Evolutionary conservation across 2,113 vertebrate genomes (phyloP).

Genomic region (Chloropsis cyanopogon): DNA sequence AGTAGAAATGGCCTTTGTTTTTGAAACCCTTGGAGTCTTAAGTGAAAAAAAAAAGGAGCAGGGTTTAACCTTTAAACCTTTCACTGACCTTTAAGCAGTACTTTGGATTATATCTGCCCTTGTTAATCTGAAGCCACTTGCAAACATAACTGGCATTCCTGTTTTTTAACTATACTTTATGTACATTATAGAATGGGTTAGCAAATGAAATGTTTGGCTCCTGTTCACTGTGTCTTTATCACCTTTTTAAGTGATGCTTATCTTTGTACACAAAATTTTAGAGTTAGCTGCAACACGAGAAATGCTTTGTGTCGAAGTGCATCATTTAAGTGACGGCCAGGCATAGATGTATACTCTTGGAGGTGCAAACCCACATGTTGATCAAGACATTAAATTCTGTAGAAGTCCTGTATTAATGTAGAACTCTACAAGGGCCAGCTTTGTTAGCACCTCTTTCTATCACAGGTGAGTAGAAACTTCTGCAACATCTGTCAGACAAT

Average conservation of each 20-base stretch:
- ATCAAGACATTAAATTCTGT: not conserved
- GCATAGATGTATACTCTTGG: not conserved
- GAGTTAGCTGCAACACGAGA: not conserved
- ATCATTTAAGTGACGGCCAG: not conserved
- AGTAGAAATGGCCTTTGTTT: conserved; percentile 12
- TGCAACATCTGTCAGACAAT: not conserved
- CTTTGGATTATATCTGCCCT: conserved; percentile 40
- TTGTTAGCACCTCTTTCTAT: not conserved
- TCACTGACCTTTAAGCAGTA: conserved; percentile 22
- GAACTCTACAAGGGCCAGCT: not conserved
- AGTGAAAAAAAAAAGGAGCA: not conserved
- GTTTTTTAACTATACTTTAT: not conserved
- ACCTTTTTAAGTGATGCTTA: not conserved
- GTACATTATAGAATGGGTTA: not conserved
- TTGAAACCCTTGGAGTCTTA: not conserved
- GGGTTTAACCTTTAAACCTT: conserved; percentile 47
- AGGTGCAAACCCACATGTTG: not conserved
- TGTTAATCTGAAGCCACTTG: conserved; percentile 33
- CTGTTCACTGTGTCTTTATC: not conserved
- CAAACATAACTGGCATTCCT: conserved; percentile 30
- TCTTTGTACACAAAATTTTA: not conserved
- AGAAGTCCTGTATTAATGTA: not conserved
- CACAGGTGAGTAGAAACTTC: not conserved
- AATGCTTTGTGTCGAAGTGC: not conserved
- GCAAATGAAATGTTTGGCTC: not conserved